Conservation (phyloP, 64 coral and sea anemone species). For the Platygyra sinensis region DNA sequence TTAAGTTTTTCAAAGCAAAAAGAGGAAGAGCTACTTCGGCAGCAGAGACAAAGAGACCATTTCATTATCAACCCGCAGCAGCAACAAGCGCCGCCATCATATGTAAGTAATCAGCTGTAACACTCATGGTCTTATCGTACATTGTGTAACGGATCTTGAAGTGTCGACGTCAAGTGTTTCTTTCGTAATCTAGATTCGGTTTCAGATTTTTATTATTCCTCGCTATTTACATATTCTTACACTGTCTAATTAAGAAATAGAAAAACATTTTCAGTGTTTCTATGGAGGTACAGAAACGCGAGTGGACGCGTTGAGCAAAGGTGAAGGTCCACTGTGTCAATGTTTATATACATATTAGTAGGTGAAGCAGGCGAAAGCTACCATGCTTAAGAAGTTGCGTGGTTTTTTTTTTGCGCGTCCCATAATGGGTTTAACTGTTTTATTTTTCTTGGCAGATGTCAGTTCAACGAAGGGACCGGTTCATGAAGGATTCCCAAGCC, state of each 20-base stretch:
- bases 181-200: no score
- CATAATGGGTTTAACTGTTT: neutral
- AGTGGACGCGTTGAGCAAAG: no score
- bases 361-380: no score
- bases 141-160: neutral
- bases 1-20: constrained; percentile 49
- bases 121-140: neutral
- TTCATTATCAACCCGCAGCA: constrained; percentile 64
- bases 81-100: constrained; percentile 12
- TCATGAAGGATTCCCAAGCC: neutral
- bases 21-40: constrained; percentile 70
- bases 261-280: no score
- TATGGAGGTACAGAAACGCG: no score
- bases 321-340: no score
- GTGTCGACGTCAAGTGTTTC: no score
- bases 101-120: neutral
- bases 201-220: no score
- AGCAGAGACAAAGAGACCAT: constrained; percentile 60
- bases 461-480: neutral
- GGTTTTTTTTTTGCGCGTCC: neutral
- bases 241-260: no score
- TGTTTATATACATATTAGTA: no score
- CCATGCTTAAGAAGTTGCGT: no score
- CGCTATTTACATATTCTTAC: no score
- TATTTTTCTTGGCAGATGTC: neutral